Evolutionary conservation across 2,888 invertebrate genomes (phyloP).

Genomic region (Brachyptera risi): DNA sequence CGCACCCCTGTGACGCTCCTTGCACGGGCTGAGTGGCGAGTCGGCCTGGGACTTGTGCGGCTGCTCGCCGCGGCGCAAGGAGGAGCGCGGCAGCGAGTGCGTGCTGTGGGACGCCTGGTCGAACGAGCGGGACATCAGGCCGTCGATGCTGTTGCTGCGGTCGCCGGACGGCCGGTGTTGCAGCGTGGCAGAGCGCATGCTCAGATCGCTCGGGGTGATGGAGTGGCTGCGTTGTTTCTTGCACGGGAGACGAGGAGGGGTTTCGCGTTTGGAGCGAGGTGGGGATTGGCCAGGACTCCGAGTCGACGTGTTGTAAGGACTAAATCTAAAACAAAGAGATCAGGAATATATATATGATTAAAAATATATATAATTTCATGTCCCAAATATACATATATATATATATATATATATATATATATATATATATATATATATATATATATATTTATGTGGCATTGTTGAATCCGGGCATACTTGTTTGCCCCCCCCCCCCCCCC

Average conservation of each 20-base stretch:
- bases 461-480: too few species aligned
- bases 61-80: slow-evolving; percentile 33
- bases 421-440: too few species aligned
- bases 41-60: slow-evolving; percentile 48
- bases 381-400: background rate
- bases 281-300: slow-evolving; percentile 55
- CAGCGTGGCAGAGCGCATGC: slow-evolving; percentile 39
- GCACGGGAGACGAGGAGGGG: slow-evolving; percentile 45
- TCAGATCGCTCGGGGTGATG: slow-evolving; percentile 60
- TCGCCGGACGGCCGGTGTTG: slow-evolving; percentile 44
- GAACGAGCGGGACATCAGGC: slow-evolving; percentile 43
- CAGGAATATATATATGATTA: too few species aligned
- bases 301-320: slow-evolving; percentile 42
- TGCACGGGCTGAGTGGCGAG: slow-evolving; percentile 52
- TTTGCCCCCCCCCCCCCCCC: too few species aligned
- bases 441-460: too few species aligned
- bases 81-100: slow-evolving; percentile 51
- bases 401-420: too few species aligned
- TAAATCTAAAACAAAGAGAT: slow-evolving; percentile 28
- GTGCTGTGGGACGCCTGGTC: slow-evolving; percentile 42
- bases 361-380: background rate
- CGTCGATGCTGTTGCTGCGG: slow-evolving; percentile 67
- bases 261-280: slow-evolving; percentile 50
- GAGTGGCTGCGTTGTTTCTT: slow-evolving; percentile 76
- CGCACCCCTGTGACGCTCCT: slow-evolving; percentile 47